Conservation (phyloP, 1,140 invertebrate genomes). For the Drosophila bipectinata region DNA sequence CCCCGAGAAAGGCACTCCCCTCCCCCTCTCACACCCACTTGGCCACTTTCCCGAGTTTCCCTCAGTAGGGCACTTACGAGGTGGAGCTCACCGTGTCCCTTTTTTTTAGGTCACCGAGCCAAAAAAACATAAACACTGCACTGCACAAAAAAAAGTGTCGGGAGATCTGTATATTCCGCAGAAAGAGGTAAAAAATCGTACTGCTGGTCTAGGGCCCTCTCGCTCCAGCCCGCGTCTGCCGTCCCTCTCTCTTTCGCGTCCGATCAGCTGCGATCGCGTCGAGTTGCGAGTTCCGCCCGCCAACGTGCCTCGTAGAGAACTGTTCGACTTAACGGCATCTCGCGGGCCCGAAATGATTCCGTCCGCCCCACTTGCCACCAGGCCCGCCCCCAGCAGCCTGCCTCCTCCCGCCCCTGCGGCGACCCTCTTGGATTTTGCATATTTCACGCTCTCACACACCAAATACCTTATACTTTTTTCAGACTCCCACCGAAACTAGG, state of each 20-base stretch:
- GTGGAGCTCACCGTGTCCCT: conserved; percentile 48
- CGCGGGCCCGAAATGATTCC: conserved; percentile 20
- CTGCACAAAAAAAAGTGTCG: conserved; percentile 13
- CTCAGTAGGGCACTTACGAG: no score
- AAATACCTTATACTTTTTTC: neutral
- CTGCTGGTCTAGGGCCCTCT: neutral
- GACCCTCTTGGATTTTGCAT: conserved; percentile 35
- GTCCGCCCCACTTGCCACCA: conserved; percentile 1
- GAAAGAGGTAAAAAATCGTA: neutral
- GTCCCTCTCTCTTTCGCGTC: conserved; percentile 42
- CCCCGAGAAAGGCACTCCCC: conserved; percentile 8
- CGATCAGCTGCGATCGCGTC: conserved; percentile 55
- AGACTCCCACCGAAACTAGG: neutral
- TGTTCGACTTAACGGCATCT: conserved; percentile 45
- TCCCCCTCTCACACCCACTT: conserved; percentile 16
- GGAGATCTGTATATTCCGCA: neutral
- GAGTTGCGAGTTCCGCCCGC: conserved; percentile 51
- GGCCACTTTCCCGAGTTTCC: conserved; percentile 12
- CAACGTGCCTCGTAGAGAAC: conserved; percentile 64
- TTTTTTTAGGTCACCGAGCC: conserved; percentile 20
- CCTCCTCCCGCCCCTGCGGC: neutral
- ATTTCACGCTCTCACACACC: conserved; percentile 63
- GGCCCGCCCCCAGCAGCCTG: neutral
- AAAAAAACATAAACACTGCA: conserved; percentile 4
- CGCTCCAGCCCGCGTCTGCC: conserved; percentile 24